Conservation (phyloP, 2,888 invertebrate genomes). For the Cistogaster globosa region DNA sequence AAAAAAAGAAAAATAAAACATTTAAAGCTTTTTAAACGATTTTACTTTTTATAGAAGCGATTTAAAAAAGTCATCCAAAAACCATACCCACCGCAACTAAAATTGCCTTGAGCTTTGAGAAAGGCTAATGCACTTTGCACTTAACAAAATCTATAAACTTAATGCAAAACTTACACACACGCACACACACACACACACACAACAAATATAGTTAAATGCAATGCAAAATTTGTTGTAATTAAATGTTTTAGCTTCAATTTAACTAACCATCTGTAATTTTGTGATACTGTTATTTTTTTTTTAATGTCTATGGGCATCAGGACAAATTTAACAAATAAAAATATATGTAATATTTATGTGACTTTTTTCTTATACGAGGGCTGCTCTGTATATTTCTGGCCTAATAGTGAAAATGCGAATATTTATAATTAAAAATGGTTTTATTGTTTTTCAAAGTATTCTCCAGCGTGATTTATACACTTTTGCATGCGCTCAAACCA, state of each 20-base stretch:
- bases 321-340: too few relatives aligned
- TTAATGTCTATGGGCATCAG: too few relatives aligned
- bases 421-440: too few relatives aligned
- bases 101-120: constrained; percentile 76
- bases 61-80: constrained; percentile 3
- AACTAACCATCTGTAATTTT: too few relatives aligned
- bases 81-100: constrained; percentile 61
- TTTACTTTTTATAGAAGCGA: constrained; percentile 16
- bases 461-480: too few relatives aligned
- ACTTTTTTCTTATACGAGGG: too few relatives aligned
- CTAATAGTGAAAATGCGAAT: too few relatives aligned
- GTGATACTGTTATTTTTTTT: too few relatives aligned
- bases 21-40: constrained; percentile 45
- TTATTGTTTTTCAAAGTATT: too few relatives aligned
- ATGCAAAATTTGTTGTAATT: constrained; percentile 33
- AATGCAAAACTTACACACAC: constrained; percentile 32
- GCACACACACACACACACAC: constrained; percentile 34
- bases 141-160: constrained; percentile 70
- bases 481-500: too few relatives aligned
- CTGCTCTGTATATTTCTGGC: too few relatives aligned
- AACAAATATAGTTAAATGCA: constrained; percentile 40
- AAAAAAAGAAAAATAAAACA: neutral
- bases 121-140: constrained; percentile 79
- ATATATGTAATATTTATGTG: too few relatives aligned
- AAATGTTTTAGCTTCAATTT: constrained; percentile 14